Conservation (phyloP, 2,113 vertebrate species). For the Hippocampus comes region DNA sequence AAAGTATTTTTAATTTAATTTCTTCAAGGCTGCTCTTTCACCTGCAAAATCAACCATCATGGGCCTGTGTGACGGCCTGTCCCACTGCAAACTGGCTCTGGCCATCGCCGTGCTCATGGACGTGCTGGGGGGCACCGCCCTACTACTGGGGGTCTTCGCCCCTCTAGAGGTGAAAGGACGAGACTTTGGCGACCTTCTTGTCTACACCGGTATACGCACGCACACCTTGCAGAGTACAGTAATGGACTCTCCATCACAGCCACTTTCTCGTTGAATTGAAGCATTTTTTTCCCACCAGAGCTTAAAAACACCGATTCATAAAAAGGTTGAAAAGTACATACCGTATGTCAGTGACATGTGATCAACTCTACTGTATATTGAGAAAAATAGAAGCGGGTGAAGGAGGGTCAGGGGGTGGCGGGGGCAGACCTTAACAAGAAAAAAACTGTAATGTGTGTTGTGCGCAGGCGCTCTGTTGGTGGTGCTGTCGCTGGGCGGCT, state of each 20-base stretch:
- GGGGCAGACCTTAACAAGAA: no score
- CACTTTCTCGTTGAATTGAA: no score
- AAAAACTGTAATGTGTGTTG: not conserved
- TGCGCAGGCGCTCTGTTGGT: conserved; percentile 77
- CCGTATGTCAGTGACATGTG: no score
- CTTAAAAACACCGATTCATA: no score
- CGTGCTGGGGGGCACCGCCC: conserved; percentile 73
- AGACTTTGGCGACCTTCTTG: conserved; percentile 84
- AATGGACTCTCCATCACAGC: no score
- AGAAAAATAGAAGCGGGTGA: no score
- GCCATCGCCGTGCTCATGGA: conserved; percentile 81
- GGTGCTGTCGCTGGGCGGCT: conserved; percentile 80
- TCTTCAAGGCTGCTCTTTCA: not conserved
- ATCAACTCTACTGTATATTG: no score
- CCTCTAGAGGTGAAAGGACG: conserved; percentile 75
- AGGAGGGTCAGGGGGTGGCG: no score
- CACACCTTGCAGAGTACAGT: not conserved
- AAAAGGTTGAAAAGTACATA: no score
- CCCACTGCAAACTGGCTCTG: conserved; percentile 81
- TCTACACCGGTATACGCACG: conserved; percentile 71
- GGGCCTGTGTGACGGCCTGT: conserved; percentile 64
- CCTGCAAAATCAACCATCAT: conserved; percentile 35
- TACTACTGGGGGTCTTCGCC: conserved; percentile 83
- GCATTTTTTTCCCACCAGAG: no score
- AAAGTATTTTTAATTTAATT: no score